Evolutionary conservation across 2,888 invertebrate genomes (phyloP).

Genomic region (Gortyna flavago): DNA sequence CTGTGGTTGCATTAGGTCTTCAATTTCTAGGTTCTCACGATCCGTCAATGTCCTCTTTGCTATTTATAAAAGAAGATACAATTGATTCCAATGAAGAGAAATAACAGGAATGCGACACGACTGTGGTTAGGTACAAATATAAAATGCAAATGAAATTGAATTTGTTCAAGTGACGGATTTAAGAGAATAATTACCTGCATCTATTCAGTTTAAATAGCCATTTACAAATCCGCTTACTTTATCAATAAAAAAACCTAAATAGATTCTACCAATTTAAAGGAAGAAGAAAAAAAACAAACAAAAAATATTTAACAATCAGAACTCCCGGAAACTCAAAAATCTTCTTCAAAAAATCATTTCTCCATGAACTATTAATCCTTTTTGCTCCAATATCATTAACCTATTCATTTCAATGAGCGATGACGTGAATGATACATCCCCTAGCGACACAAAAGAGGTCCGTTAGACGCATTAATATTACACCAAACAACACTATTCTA

Average conservation of each 20-base stretch:
- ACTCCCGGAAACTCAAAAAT: constrained; percentile 54
- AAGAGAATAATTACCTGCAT: constrained; percentile 28
- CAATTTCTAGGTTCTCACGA: constrained; percentile 17
- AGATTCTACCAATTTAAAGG: constrained; percentile 24
- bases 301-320: constrained; percentile 1
- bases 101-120: constrained; percentile 9
- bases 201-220: constrained; percentile 28
- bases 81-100: constrained; percentile 28
- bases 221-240: constrained; percentile 36
- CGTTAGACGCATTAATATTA: constrained; percentile 88
- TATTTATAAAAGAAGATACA: neutral
- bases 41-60: constrained; percentile 16
- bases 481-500: constrained; percentile 84
- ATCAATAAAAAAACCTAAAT: constrained; percentile 29
- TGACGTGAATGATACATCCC: constrained; percentile 80
- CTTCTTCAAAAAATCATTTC: constrained; percentile 38
- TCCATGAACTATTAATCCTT: constrained; percentile 74
- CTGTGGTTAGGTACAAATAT: neutral
- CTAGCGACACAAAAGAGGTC: constrained; percentile 81
- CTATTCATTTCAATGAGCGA: constrained; percentile 73
- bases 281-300: constrained; percentile 13
- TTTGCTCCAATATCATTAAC: constrained; percentile 79
- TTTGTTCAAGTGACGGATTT: constrained; percentile 5
- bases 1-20: constrained; percentile 13
- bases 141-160: constrained; percentile 43